A percentile compares a stretch with the other conserved stretches of the same genome.
These are phyloP conservation scores for Datnioides undecimradiatus DNA, from an alignment of 2,113 vertebrate species.

Conservation along the genomic window DNA sequence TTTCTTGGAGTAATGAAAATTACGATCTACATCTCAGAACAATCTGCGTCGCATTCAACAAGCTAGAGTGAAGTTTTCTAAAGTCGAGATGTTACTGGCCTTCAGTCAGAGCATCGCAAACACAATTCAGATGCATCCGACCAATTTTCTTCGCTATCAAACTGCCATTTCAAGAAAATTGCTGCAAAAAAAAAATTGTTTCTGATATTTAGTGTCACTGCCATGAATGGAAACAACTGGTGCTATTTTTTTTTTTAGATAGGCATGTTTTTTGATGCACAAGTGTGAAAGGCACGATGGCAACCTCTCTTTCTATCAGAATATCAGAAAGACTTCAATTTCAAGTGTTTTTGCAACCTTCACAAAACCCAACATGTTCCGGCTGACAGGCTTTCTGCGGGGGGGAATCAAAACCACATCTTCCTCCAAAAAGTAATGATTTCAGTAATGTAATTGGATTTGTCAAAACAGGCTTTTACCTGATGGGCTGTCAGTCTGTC, in stretches of 20 bases:
- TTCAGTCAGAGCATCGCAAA: neutral
- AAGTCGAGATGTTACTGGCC: neutral
- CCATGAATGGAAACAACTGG: constrained; percentile 15
- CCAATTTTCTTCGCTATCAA: constrained; percentile 9
- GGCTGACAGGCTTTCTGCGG: constrained; percentile 15
- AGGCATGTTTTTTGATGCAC: neutral
- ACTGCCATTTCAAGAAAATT: constrained; percentile 15
- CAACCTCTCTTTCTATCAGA: constrained; percentile 31
- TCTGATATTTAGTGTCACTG: constrained; percentile 20
- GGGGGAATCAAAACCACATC: constrained; percentile 34
- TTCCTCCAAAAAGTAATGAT: constrained; percentile 33
- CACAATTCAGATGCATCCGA: neutral
- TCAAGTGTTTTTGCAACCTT: constrained; percentile 22
- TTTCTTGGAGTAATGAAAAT: neutral
- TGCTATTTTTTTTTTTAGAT: constrained; percentile 26
- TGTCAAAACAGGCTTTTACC: constrained; percentile 20
- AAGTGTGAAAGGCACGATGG: constrained; percentile 17
- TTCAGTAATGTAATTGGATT: constrained; percentile 30
- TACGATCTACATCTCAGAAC: neutral
- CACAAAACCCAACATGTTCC: constrained; percentile 21
- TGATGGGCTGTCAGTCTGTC: constrained; percentile 4
- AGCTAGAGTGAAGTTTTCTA: neutral
- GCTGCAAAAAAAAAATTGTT: neutral
- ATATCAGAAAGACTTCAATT: constrained; percentile 26
- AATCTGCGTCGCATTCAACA: constrained; percentile 4